Conservation (phyloP, 2,113 vertebrate genomes). For the Ammodytes dubius region DNA sequence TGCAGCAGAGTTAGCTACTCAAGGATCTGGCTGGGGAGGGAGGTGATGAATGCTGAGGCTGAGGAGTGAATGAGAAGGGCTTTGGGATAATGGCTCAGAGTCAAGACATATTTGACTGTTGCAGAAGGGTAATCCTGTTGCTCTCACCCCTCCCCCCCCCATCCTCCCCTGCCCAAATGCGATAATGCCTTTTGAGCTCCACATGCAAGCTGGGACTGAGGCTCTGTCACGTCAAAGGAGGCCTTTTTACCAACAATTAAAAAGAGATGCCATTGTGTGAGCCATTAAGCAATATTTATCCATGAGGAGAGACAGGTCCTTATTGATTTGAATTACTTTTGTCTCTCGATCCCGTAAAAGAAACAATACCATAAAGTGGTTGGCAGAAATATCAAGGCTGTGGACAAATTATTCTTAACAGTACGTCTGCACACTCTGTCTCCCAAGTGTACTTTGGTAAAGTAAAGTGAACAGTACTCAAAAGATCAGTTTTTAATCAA, state of each 20-base stretch:
- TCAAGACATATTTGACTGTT: slow-evolving; percentile 73
- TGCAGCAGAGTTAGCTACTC: slow-evolving; percentile 46
- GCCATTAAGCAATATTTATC: slow-evolving; percentile 30
- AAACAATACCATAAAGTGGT: neutral
- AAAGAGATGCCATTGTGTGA: slow-evolving; percentile 31
- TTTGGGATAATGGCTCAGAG: slow-evolving; percentile 73
- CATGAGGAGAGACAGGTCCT: slow-evolving; percentile 10
- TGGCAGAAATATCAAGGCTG: neutral
- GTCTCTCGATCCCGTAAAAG: slow-evolving; percentile 1
- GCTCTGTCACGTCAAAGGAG: slow-evolving; percentile 19
- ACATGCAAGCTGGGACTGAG: slow-evolving; percentile 39
- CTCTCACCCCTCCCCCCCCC: slow-evolving; percentile 11
- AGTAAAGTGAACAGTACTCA: slow-evolving; percentile 42
- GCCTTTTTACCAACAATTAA: slow-evolving; percentile 7
- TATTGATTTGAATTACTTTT: slow-evolving; percentile 31
- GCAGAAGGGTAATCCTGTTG: slow-evolving; percentile 61
- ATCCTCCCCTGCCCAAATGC: slow-evolving; percentile 58
- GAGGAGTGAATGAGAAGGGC: slow-evolving; percentile 63
- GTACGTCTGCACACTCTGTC: slow-evolving; percentile 18
- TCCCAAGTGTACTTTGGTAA: slow-evolving; percentile 11
- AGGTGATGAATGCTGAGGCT: slow-evolving; percentile 64
- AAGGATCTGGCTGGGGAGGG: slow-evolving; percentile 27
- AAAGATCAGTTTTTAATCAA: slow-evolving; percentile 28
- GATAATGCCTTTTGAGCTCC: slow-evolving; percentile 68
- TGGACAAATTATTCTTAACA: slow-evolving; percentile 4